A percentile compares a stretch with the other conserved stretches of the same genome.
phyloP scores from a whole-genome alignment of 2,888 invertebrate species.

The Mantis religiosa region DNA sequence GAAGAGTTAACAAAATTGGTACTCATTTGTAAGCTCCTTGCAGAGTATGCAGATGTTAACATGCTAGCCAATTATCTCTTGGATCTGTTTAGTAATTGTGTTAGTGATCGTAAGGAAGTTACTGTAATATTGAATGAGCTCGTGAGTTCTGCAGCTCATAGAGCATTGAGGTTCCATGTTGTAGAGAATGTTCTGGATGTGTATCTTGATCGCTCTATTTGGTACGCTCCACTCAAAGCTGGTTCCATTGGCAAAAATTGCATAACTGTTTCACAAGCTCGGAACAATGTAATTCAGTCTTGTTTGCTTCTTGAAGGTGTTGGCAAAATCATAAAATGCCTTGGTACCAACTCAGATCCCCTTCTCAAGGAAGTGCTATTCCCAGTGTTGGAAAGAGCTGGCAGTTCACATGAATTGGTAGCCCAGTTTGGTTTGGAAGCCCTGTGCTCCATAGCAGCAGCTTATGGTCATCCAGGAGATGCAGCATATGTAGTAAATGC shows the following conservation, averaged over 20 bases:
- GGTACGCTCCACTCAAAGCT: conserved; percentile 45
- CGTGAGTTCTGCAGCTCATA: conserved; percentile 34
- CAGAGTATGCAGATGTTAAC: conserved; percentile 47
- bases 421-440: conserved; percentile 33
- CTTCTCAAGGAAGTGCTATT: conserved; percentile 65
- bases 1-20: conserved; percentile 50
- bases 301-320: conserved; percentile 69
- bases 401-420: conserved; percentile 34
- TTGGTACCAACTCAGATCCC: conserved; percentile 53
- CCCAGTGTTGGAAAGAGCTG: conserved; percentile 62
- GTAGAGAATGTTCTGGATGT: conserved; percentile 39
- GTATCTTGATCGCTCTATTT: conserved; percentile 52
- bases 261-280: conserved; percentile 44
- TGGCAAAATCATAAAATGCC: conserved; percentile 55
- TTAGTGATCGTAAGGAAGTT: conserved; percentile 56
- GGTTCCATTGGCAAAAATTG: not conserved
- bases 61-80: conserved; percentile 60
- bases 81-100: conserved; percentile 52
- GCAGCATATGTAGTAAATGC: conserved; percentile 59
- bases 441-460: conserved; percentile 47
- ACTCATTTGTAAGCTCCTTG: conserved; percentile 53
- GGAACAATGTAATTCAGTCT: conserved; percentile 60
- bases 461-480: conserved; percentile 50
- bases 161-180: conserved; percentile 34
- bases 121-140: conserved; percentile 58